These are phyloP conservation scores for Diaperis boleti DNA, from an alignment of 2,888 invertebrate species.

Conservation along the genomic window DNA sequence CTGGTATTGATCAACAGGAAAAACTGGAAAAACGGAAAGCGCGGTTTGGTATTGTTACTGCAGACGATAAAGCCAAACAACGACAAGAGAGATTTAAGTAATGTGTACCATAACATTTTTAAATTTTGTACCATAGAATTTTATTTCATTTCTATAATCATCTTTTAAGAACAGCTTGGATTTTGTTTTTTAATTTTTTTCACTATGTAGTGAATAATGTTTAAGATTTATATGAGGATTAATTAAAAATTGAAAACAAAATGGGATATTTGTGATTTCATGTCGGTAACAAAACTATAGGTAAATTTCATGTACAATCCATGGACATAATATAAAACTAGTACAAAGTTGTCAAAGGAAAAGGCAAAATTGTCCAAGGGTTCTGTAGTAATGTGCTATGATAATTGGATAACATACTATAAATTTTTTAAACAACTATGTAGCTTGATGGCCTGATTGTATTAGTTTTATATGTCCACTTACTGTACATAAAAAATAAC, in stretches of 20 bases:
- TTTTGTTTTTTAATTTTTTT: constrained; percentile 10
- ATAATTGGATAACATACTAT: too few species aligned
- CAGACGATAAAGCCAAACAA: constrained; percentile 57
- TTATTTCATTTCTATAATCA: constrained; percentile 24
- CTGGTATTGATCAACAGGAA: constrained; percentile 79
- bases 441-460: too few species aligned
- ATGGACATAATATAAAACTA: too few species aligned
- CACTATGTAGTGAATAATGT: background rate
- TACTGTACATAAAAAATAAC: too few species aligned
- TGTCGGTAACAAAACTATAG: too few species aligned
- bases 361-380: too few species aligned
- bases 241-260: background rate
- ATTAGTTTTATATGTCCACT: too few species aligned
- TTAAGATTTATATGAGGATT: background rate
- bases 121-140: constrained; percentile 28
- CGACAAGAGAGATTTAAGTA: constrained; percentile 60
- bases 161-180: background rate
- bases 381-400: too few species aligned
- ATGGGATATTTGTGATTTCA: background rate
- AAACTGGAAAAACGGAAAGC: constrained; percentile 83
- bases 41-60: constrained; percentile 75
- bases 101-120: constrained; percentile 51
- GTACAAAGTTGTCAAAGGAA: too few species aligned
- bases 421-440: too few species aligned
- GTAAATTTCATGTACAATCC: too few species aligned